Evolutionary conservation across 2,113 vertebrate genomes (phyloP), one percentile per base, ranked within the genome.

Genomic region (Sterna hirundo): DNA sequence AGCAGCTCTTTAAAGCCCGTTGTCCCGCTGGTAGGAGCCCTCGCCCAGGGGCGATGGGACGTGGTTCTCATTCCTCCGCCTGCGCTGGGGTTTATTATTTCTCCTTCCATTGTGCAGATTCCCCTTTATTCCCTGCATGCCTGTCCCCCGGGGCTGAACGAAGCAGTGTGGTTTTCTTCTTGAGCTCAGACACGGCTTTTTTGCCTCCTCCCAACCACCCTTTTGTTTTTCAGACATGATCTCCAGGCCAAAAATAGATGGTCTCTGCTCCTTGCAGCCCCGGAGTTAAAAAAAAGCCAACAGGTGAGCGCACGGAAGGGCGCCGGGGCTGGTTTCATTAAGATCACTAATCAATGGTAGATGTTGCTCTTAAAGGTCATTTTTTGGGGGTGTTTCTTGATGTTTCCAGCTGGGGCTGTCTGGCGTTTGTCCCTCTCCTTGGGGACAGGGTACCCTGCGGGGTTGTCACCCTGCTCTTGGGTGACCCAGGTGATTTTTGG

Each of bases 61-160:
- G 5, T 87, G 94, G 81, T 95, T 97, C 91, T 96, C 96, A 96
- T 97, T 97, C 91, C 94, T 89, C 15, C 2, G 64, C 91, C 88
- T 14, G 26, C 26, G 55, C 94, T 96, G 94, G 96, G 66, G 77
- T 93, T 94, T 60, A 91, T 97, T 96, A 82, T 91, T 94, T 64
- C 58, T 5, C 91, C 47, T 86, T 95, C 96, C 44, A 96, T 96
- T 96, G 96, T 97, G 93, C 93, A 82, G 66, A 88, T 52, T 54
- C 55, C 36, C 88, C 95, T 96, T 96, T 92, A 22, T 95, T 96
- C 93, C 86, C 89, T 68, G 60, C 86, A 38, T 60, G 93, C 47
- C 25, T 10, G 5, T 86, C 83, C 83, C 17, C 0, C 9, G 72
- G 72, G 93, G 94, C 89, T 2, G 32, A 66, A 38, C 8, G 42